Base-by-base conservation (phyloP, 2,888 invertebrate genomes). In the Ferdinandea cuprea region DNA sequence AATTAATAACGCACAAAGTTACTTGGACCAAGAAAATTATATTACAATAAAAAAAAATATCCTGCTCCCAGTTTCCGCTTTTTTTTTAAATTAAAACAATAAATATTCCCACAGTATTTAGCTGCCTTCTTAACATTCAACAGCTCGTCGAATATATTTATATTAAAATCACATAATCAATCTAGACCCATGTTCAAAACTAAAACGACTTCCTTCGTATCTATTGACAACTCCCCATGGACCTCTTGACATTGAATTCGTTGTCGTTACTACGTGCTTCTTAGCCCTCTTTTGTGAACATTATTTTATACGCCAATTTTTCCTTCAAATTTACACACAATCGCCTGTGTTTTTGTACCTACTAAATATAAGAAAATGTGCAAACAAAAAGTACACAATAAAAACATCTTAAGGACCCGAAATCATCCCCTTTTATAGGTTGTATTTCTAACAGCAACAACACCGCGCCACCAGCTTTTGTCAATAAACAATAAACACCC, bases 401-500 rank as follows among this genome's bases (percentile, higher is more conserved):
- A 77, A 76, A 81, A 35, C 65, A 69, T 72, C 76, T 32, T 21
- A 42, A 35, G 19, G 44, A 48, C 59, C 66, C 63, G n/a, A 58
- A 65, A 65, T 44, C 76, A 76, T 56, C 65, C 56, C 74, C 44
- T 54, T n/a, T n/a, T 46, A 69, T 42, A 46, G 32, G 52, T 13
- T 35, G 52, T 35, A 11, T 15, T n/a, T 0, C 21, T 17, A 8
- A 30, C n/a, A 56, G 32, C 71, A 52, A 30, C 28, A 79, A 58
- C 65, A 71, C 54, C 17, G 17, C 15, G 44, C 65, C 66, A 66
- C 46, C 77, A 81, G 65, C 77, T 56, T 66, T 72, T 78, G 83
- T 83, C 78, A 78, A 78, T 83, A 83, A 83, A 83, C 83, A 83
- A 78, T 83, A 83, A 83, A 78, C 83, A 83, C 83, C 83, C 81